These are phyloP conservation scores for Prionailurus viverrinus DNA, from an alignment of 2,113 vertebrate genomes.

Conservation along the genomic window DNA sequence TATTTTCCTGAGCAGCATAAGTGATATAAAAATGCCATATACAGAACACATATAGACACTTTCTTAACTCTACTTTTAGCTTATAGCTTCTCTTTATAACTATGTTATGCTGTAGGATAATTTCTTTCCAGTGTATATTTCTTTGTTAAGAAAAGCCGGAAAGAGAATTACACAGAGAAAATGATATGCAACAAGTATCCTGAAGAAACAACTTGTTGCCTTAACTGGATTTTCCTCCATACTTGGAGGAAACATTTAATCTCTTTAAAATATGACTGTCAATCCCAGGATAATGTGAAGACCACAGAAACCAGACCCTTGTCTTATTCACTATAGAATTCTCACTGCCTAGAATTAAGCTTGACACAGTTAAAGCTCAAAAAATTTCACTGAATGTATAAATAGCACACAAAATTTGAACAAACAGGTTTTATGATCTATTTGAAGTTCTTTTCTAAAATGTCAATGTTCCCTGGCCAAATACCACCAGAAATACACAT, in stretches of 20 bases:
- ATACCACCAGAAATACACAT: background rate
- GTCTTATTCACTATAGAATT: background rate
- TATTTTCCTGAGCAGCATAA: background rate
- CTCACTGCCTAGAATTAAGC: background rate
- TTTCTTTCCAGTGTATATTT: background rate
- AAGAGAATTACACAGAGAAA: background rate
- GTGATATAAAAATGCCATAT: background rate
- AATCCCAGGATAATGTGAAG: background rate
- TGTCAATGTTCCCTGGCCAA: background rate
- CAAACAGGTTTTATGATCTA: background rate
- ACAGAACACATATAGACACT: background rate
- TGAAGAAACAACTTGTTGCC: background rate
- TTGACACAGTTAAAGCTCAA: background rate
- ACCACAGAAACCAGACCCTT: background rate
- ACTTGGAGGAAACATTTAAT: background rate
- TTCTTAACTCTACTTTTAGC: background rate
- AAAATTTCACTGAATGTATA: background rate
- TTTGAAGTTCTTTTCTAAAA: background rate
- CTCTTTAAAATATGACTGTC: background rate
- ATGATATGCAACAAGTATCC: background rate
- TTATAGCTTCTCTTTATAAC: slow-evolving; percentile 2
- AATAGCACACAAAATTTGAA: background rate
- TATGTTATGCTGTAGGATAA: background rate
- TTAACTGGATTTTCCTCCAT: background rate
- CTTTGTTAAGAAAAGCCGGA: background rate